phyloP scores from a whole-genome alignment of 2,888 invertebrate species.

The Antheraea yamamai region DNA sequence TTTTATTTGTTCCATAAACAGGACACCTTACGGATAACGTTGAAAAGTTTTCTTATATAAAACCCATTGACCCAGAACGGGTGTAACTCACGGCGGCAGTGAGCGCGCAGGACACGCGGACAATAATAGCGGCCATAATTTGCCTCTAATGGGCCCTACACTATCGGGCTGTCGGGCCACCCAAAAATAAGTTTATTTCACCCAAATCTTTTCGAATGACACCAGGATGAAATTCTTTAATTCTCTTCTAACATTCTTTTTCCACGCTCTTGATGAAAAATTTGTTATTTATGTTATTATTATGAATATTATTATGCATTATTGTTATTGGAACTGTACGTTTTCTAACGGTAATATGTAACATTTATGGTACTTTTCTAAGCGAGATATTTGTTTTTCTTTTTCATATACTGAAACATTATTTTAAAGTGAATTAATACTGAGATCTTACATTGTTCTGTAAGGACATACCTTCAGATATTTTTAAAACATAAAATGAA shows the following conservation, averaged over 20 bases:
- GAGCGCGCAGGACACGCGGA: conserved; percentile 70
- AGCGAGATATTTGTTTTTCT: not conserved
- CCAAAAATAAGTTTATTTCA: conserved; percentile 75
- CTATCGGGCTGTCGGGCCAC: conserved; percentile 78
- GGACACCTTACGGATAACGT: conserved; percentile 30
- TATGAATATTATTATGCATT: not conserved
- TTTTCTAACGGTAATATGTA: not conserved
- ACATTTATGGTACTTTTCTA: not conserved
- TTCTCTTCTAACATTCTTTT: conserved; percentile 39
- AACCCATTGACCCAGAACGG: conserved; percentile 72
- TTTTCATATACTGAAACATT: no score
- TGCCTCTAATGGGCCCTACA: conserved; percentile 79
- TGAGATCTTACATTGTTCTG: not conserved
- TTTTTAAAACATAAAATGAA: not conserved
- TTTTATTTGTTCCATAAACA: conserved; percentile 24
- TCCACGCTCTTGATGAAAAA: conserved; percentile 24
- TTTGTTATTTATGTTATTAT: not conserved
- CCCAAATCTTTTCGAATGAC: conserved; percentile 51
- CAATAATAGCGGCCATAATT: conserved; percentile 78
- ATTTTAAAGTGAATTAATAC: not conserved
- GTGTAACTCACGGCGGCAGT: conserved; percentile 68
- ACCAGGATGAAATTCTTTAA: conserved; percentile 41
- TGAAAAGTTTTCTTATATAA: conserved; percentile 67
- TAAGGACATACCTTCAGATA: not conserved
- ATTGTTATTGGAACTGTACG: not conserved